These are phyloP conservation scores for Balaeniceps rex DNA, from an alignment of 2,113 vertebrate species.

Conservation along the genomic window DNA sequence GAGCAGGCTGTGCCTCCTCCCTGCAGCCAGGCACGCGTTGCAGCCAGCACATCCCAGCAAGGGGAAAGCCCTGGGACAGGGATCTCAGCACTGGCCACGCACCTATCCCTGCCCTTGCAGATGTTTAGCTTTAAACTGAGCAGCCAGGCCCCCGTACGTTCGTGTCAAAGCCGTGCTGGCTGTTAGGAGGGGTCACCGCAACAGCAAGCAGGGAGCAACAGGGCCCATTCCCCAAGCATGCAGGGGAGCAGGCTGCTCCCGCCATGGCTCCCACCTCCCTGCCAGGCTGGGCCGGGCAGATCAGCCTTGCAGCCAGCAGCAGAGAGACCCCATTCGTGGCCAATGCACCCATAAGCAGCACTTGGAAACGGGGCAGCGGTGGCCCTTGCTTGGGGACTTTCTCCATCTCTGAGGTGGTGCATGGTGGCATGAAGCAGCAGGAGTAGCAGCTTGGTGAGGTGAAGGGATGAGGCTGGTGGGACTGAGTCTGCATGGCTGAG, in stretches of 20 bases:
- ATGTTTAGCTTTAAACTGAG: not conserved
- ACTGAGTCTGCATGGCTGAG: not conserved
- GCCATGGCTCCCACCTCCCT: not conserved
- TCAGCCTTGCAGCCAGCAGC: not conserved
- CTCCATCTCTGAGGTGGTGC: not conserved
- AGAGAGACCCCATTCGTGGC: not conserved
- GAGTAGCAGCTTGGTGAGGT: not conserved
- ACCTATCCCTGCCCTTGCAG: not conserved
- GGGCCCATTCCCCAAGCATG: not conserved
- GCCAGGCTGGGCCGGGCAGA: not conserved
- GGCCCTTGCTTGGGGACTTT: not conserved
- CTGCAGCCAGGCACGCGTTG: not conserved
- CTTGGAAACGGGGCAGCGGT: not conserved
- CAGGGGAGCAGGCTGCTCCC: not conserved
- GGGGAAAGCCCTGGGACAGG: not conserved
- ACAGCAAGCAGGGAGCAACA: accelerated
- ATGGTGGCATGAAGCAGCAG: not conserved
- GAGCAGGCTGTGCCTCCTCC: not conserved
- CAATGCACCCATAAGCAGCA: accelerated
- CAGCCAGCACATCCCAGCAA: not conserved
- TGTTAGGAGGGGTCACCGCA: not conserved
- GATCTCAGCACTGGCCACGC: accelerated
- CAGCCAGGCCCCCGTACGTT: accelerated
- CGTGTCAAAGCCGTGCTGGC: accelerated
- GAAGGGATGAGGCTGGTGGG: not conserved